Evolutionary conservation across 2,797 vertebrate genomes (phyloP).

Genomic region (Pangasius larnaudii): DNA sequence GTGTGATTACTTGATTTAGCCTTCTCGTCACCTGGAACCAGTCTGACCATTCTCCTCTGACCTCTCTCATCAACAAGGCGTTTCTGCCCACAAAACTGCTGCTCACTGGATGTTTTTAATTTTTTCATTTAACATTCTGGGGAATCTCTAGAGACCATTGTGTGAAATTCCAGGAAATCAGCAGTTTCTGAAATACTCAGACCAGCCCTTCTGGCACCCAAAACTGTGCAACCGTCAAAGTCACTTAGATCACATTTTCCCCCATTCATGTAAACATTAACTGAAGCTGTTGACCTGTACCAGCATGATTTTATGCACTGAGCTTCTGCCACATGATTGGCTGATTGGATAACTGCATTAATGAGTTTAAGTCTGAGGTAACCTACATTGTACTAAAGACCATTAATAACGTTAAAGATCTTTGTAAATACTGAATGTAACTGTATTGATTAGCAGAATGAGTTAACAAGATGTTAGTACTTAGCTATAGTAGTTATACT

Average conservation of each 20-base stretch:
- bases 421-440: neutral
- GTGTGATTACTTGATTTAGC: neutral
- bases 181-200: neutral
- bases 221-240: too few species aligned
- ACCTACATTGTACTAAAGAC: neutral
- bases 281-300: neutral
- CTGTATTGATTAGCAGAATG: neutral
- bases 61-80: neutral
- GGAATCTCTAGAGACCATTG: neutral
- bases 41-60: neutral
- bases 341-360: neutral
- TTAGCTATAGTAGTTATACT: neutral
- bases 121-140: neutral
- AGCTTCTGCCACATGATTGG: neutral
- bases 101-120: neutral
- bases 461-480: neutral
- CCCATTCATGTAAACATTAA: neutral
- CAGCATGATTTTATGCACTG: neutral
- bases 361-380: neutral
- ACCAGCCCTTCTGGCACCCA: neutral
- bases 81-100: neutral
- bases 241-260: neutral
- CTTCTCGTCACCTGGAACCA: neutral
- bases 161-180: neutral
- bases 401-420: neutral